Evolutionary conservation across 2,113 vertebrate species (phyloP), one percentile per base, ranked within the genome.

Genomic region (Melospiza melodia): DNA sequence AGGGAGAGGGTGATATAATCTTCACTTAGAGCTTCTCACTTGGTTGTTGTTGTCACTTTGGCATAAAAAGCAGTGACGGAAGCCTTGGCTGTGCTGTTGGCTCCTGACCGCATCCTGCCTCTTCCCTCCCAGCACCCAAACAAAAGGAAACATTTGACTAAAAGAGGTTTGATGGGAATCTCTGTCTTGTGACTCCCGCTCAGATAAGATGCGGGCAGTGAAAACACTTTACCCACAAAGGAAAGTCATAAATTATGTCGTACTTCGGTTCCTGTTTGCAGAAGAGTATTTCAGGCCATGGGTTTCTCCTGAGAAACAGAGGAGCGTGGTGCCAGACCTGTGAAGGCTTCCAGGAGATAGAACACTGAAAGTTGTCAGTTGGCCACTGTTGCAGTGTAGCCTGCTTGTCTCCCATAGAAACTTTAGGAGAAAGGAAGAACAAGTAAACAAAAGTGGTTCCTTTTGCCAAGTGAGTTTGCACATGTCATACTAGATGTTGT

Each of bases 261-360:
- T 76, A 31, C 33, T 79, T 90, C 7, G 30, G 66, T 90, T 97
- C 76, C 73, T 88, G 52, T 78, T 90, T 94, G 41, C 43, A 87
- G 43, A 84, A 78, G 44, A 49, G 43, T 59, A 12, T 95, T 92
- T 94, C 66, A 90, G 61, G 68, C 57, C 59, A 25, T 48, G 16
- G 48, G 48, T 86, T 96, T 86, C 76, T 94, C 72, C 63, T 20
- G 37, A 92, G 90, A 95, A 93, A 83, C 76, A 93, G 39, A 77
- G 66, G 68, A 93, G 46, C 19, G 22, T 33, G 12, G 21, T 90
- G 71, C 90, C 90, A 96, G 92, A 78, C 35, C 44, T 84, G 31
- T 72, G 52, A 57, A 65, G 62, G 41, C 66, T 92, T 96, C 86
- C 84, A 75, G 62, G 43, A 84, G 57, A 41, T 1, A 54, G 44